Percentiles rank a stretch among this genome's conserved stretches.
These are phyloP conservation scores for Dryocosmus kuriphilus DNA, from an alignment of 2,888 invertebrate species.

Conservation along the genomic window DNA sequence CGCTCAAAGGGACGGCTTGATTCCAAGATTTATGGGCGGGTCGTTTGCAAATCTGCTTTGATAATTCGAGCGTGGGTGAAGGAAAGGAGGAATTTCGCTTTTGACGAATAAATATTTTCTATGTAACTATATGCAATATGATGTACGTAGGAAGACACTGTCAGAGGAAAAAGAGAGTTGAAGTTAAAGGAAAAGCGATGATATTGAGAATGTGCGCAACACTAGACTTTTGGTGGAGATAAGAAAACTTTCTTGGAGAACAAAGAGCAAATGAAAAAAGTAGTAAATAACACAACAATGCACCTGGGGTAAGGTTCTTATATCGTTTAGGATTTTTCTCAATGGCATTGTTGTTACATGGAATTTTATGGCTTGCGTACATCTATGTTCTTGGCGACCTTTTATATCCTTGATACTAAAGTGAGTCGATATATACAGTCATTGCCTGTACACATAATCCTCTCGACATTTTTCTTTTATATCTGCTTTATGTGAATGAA, in stretches of 20 bases:
- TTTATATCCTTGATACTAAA: constrained; percentile 38
- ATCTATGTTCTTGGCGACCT: constrained; percentile 40
- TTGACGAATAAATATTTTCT: background rate
- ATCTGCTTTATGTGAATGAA: constrained; percentile 32
- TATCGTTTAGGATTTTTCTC: constrained; percentile 33
- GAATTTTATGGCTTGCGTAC: constrained; percentile 30
- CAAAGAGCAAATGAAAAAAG: constrained; percentile 34
- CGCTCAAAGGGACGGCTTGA: background rate
- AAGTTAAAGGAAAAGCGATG: constrained; percentile 32
- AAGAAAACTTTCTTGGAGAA: constrained; percentile 20
- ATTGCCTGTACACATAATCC: constrained; percentile 15
- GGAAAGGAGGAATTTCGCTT: constrained; percentile 11
- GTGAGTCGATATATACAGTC: constrained; percentile 17
- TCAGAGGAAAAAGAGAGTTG: background rate
- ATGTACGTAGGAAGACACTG: constrained; percentile 8
- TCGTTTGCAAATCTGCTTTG: constrained; percentile 3
- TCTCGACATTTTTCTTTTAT: constrained; percentile 37
- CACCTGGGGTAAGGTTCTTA: constrained; percentile 37
- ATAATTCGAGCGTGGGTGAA: constrained; percentile 14
- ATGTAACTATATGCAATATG: constrained; percentile 1
- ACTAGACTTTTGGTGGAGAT: background rate
- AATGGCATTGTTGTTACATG: constrained; percentile 33
- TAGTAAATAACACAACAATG: constrained; percentile 29
- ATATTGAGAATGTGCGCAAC: constrained; percentile 7
- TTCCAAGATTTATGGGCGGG: background rate